Conservation (phyloP, 2,888 invertebrate species). For the Caenorhabditis panamensis region DNA sequence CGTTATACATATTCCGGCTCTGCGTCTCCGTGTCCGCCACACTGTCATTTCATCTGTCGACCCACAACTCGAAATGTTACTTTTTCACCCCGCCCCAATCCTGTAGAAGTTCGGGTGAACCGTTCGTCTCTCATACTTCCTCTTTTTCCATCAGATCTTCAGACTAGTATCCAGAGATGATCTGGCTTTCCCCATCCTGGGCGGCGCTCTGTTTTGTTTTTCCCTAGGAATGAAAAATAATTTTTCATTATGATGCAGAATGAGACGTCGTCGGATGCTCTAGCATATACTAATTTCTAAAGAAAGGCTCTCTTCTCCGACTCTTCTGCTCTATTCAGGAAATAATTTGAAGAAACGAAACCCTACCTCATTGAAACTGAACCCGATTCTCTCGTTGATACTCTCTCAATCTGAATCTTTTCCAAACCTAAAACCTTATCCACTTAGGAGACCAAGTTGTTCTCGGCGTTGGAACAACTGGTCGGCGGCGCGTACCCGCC, state of each 20-base stretch:
- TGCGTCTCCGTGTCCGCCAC: constrained; percentile 24
- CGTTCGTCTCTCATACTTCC: background rate
- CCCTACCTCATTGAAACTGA: background rate
- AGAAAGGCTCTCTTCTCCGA: background rate
- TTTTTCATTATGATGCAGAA: constrained; percentile 22
- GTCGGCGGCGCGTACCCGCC: constrained; percentile 48
- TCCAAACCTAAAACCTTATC: background rate
- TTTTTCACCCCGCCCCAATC: constrained; percentile 1
- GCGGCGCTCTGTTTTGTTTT: constrained; percentile 4
- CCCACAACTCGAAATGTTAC: constrained; percentile 14
- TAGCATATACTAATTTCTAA: constrained; percentile 10
- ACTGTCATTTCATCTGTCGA: background rate
- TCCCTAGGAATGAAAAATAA: constrained; percentile 1
- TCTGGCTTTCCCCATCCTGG: background rate
- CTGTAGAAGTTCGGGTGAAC: background rate
- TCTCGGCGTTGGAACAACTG: constrained; percentile 60
- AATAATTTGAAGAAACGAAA: no score
- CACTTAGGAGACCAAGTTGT: constrained; percentile 50
- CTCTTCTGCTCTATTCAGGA: background rate
- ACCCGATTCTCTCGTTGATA: background rate
- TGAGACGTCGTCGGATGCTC: constrained; percentile 10
- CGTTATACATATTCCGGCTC: constrained; percentile 37
- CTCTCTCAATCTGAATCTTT: constrained; percentile 10
- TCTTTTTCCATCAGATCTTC: background rate
- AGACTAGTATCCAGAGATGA: background rate